phyloP scores from a whole-genome alignment of 1,140 invertebrate genomes.

The Drosophila melanica region DNA sequence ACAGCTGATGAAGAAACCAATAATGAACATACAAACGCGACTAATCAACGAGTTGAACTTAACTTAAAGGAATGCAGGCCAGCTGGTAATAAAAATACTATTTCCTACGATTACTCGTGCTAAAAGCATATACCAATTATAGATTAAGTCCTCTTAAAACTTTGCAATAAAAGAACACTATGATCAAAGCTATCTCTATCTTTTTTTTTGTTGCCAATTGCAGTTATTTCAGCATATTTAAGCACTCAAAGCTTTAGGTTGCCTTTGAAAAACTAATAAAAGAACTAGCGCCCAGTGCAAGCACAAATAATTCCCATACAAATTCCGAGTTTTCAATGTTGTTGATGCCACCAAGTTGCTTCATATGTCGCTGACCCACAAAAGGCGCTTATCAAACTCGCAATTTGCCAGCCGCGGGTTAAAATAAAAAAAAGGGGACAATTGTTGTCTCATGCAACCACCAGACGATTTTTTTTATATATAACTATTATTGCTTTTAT shows the following conservation, averaged over 20 bases:
- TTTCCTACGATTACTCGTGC: no score
- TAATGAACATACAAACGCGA: no score
- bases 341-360: constrained; percentile 40
- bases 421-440: constrained; percentile 25
- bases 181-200: not conserved
- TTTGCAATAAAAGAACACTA: no score
- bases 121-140: no score
- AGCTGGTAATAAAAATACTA: no score
- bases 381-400: constrained; percentile 65
- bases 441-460: constrained; percentile 3
- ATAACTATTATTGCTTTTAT: constrained; percentile 57
- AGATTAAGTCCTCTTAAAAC: no score
- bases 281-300: not conserved
- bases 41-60: no score
- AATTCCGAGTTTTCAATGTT: not conserved
- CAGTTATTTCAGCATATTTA: constrained; percentile 62
- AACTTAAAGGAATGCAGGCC: no score
- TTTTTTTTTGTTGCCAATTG: constrained; percentile 4
- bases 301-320: not conserved
- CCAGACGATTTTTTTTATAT: constrained; percentile 33
- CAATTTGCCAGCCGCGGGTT: constrained; percentile 34
- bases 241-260: constrained; percentile 58
- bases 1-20: no score
- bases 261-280: constrained; percentile 52
- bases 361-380: constrained; percentile 61